These are phyloP conservation scores for Athalia circularis DNA, from an alignment of 2,888 invertebrate species.

Conservation along the genomic window DNA sequence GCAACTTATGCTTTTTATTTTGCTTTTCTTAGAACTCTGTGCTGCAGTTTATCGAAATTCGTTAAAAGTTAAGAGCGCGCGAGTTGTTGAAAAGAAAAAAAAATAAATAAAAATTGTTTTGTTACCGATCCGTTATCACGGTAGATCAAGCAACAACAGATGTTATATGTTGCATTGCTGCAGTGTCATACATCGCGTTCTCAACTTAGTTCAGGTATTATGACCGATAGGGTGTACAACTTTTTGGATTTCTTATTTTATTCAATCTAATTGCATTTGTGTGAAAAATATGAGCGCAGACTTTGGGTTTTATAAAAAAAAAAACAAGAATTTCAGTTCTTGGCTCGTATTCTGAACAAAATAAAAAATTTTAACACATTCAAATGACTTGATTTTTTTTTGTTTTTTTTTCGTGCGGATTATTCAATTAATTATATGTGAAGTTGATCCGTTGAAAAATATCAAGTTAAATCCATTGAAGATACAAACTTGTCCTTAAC, in stretches of 20 bases:
- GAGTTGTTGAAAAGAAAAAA: neutral
- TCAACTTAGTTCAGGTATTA: neutral
- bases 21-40: constrained; percentile 5
- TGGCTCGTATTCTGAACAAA: neutral
- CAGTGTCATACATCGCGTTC: neutral
- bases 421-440: neutral
- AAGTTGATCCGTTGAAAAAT: constrained; percentile 27
- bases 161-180: neutral
- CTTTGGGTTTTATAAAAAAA: too few species aligned
- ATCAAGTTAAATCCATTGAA: constrained; percentile 21
- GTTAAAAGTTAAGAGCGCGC: constrained; percentile 3
- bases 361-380: neutral
- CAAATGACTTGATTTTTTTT: neutral
- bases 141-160: constrained; percentile 33
- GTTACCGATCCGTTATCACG: constrained; percentile 33
- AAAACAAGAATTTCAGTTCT: too few species aligned
- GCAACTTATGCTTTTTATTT: too few species aligned
- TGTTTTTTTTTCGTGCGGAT: neutral
- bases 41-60: constrained; percentile 14
- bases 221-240: too few species aligned
- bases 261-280: too few species aligned
- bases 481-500: neutral
- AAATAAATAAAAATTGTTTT: neutral
- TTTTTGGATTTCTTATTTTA: too few species aligned
- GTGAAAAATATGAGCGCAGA: too few species aligned